Evolutionary conservation across 2,797 vertebrate species (phyloP).

Genomic region (Steatocranus sp.): DNA sequence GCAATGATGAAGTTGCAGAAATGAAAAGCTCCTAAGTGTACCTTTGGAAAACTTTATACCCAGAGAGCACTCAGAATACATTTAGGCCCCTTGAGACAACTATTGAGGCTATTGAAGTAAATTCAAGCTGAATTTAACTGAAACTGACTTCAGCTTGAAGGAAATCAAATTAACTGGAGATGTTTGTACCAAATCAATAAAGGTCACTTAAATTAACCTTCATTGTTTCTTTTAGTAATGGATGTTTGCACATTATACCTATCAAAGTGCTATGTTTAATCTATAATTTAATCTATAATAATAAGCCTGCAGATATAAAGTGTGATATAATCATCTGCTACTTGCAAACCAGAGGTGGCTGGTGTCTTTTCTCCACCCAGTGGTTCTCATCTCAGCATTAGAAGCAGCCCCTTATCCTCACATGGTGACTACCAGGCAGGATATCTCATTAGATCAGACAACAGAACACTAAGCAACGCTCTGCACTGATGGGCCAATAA

Average conservation of each 20-base stretch:
- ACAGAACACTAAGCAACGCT: slow-evolving; percentile 50
- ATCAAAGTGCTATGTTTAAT: not conserved
- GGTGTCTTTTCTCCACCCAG: not conserved
- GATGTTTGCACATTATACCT: not conserved
- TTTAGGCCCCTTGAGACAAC: not conserved
- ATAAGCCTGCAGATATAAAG: not conserved
- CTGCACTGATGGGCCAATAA: slow-evolving; percentile 54
- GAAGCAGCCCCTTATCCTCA: not conserved
- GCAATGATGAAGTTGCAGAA: not conserved
- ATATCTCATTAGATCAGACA: slow-evolving; percentile 62
- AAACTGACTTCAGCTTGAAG: not conserved
- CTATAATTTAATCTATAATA: not conserved
- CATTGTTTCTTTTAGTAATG: not conserved
- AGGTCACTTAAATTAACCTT: not conserved
- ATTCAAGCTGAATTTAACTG: not conserved
- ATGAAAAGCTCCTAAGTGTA: not conserved
- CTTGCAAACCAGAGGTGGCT: not conserved
- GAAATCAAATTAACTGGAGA: not conserved
- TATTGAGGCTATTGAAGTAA: not conserved
- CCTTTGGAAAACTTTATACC: not conserved
- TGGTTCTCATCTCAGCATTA: not conserved
- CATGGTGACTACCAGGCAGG: slow-evolving; percentile 11
- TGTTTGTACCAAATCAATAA: not conserved
- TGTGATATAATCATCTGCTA: not conserved
- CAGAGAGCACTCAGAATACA: not conserved